These are phyloP conservation scores for Spermophilus dauricus DNA, from an alignment of 2,113 vertebrate genomes.

Conservation along the genomic window DNA sequence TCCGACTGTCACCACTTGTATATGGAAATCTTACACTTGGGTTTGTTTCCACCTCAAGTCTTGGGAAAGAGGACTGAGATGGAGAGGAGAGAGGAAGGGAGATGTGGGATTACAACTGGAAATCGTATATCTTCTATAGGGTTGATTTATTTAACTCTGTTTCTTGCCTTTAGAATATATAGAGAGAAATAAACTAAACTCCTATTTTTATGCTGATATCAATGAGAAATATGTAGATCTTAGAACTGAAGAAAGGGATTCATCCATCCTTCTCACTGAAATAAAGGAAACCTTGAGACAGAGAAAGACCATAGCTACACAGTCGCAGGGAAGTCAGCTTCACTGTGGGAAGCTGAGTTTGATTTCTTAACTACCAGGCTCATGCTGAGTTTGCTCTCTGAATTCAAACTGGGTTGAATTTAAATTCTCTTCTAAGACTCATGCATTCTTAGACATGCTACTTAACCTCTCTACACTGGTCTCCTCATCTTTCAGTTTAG, in stretches of 20 bases:
- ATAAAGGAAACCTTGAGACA: not conserved
- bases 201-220: not conserved
- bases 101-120: not conserved
- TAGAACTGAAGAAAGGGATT: not conserved
- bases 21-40: not conserved
- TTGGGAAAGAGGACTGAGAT: not conserved
- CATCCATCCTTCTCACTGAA: not conserved
- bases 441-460: not conserved
- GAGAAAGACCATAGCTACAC: not conserved
- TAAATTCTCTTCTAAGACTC: not conserved
- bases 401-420: not conserved
- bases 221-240: not conserved
- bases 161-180: not conserved
- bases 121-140: not conserved
- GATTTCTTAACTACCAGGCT: not conserved
- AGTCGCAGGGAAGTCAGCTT: not conserved
- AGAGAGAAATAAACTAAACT: slow-evolving; percentile 23
- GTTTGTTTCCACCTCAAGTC: not conserved
- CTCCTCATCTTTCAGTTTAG: not conserved
- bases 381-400: not conserved
- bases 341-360: not conserved
- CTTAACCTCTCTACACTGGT: not conserved
- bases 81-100: not conserved
- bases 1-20: not conserved
- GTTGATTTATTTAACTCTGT: not conserved